Evolutionary conservation across 1,140 invertebrate species (phyloP).

Genomic region (Asobara japonica): DNA sequence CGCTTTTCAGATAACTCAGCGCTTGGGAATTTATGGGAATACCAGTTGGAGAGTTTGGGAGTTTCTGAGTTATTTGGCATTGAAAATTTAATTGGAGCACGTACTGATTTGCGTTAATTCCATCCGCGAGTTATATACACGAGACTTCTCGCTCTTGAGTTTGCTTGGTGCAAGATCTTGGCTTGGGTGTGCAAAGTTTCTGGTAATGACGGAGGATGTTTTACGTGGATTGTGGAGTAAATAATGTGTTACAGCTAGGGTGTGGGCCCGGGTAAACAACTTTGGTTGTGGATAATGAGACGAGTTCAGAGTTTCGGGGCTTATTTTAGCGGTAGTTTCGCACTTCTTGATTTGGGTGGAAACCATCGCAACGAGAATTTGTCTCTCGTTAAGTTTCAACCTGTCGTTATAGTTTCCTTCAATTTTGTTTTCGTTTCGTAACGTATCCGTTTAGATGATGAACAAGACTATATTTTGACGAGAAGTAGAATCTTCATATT

Average conservation of each 20-base stretch:
- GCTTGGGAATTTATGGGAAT: background rate
- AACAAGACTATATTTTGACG: no score
- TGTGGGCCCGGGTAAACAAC: background rate
- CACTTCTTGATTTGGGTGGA: background rate
- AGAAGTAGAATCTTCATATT: no score
- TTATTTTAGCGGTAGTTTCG: background rate
- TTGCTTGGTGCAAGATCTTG: background rate
- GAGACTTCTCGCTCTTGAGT: background rate
- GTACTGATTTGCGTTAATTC: background rate
- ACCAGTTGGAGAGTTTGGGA: background rate
- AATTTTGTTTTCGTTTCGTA: no score
- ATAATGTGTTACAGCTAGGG: background rate
- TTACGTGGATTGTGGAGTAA: background rate
- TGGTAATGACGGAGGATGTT: background rate
- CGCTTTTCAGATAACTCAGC: background rate
- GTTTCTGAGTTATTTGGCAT: background rate
- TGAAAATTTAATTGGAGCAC: conserved; percentile 4
- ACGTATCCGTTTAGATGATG: no score
- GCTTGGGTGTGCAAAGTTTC: background rate
- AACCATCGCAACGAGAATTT: background rate
- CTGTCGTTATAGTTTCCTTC: no score
- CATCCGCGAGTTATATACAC: background rate
- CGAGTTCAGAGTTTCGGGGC: background rate
- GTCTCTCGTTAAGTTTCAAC: no score
- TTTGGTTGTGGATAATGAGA: background rate